Evolutionary conservation across 1,140 invertebrate species (phyloP).

Genomic region (Bombyx mori): DNA sequence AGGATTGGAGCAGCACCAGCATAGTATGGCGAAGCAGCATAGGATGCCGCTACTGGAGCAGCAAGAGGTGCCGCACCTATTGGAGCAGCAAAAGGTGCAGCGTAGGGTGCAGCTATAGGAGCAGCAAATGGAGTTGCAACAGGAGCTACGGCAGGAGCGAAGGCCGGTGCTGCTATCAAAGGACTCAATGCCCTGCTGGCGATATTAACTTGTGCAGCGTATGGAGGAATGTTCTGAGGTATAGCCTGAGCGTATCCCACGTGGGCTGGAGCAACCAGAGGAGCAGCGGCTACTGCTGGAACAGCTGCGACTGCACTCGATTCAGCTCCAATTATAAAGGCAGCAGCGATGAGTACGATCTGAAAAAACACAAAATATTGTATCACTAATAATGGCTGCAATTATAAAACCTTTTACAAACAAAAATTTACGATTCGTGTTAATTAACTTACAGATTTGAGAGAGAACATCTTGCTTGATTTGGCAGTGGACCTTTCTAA

Average conservation of each 20-base stretch:
- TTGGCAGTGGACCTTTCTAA: constrained; percentile 53
- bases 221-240: constrained; percentile 72
- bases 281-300: constrained; percentile 29
- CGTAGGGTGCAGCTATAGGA: constrained; percentile 15
- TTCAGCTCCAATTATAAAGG: constrained; percentile 51
- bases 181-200: constrained; percentile 57
- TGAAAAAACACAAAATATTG: constrained; percentile 17
- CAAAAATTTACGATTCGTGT: constrained; percentile 3
- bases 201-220: constrained; percentile 69
- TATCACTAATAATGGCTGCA: background rate
- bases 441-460: constrained; percentile 57
- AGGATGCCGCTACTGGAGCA: constrained; percentile 27
- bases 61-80: constrained; percentile 17
- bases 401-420: background rate
- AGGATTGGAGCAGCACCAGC: constrained; percentile 11
- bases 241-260: constrained; percentile 58
- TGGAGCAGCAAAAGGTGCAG: constrained; percentile 24
- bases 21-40: constrained; percentile 25
- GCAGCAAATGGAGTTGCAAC: constrained; percentile 17
- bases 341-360: constrained; percentile 56
- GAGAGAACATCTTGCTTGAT: constrained; percentile 62
- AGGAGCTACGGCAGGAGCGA: constrained; percentile 12
- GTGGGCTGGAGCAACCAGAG: constrained; percentile 45
- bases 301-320: constrained; percentile 45
- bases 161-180: constrained; percentile 33